Base-by-base conservation (phyloP, 1,140 invertebrate genomes). In the Lysiphlebus fabarum region DNA sequence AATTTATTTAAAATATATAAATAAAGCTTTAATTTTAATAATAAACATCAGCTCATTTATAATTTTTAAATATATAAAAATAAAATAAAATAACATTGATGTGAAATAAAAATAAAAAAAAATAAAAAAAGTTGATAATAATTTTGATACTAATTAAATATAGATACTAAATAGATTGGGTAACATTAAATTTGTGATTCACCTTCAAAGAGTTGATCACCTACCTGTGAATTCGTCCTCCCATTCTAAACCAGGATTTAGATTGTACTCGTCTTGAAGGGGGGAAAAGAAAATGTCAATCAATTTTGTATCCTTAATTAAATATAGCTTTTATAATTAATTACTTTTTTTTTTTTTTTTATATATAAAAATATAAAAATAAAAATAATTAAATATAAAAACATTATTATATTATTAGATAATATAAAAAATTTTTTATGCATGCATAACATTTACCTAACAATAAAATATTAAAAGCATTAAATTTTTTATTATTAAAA, bases 151-250 rank as follows among this genome's bases (percentile, higher is more conserved):
- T 26, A 26, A 26, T 2, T 26, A 26, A 62, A 59, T 53, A 56
- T 62, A 59, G 62, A 61, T 55, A n/a, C n/a, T n/a, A 50, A 64
- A 58, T 34, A 48, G 33, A 48, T 17, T 47, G 7, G 26, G 12
- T 47, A 51, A 36, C 33, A 51, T 51, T 51, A 37, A 51, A 56
- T 65, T 33, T 54, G 58, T 65, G 58, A 69, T 67, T 69, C 66
- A 65, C 65, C 64, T 68, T 66, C 66, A 70, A 5, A 38, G 75
- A 74, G 68, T 74, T 74, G 79, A 81, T 82, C 85, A 92, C 92
- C 90, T 95, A 95, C 93, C 93, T 95, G 92, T 93, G 84, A 97
- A 97, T 85, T 98, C 95, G 92, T 97, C 95, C 88, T 98, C 95
- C 95, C 95, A 98, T 86, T 98, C 95, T 95, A 97, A 94, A 91